Conservation (phyloP, 1,140 invertebrate genomes). For the Temnothorax longispinosus region DNA sequence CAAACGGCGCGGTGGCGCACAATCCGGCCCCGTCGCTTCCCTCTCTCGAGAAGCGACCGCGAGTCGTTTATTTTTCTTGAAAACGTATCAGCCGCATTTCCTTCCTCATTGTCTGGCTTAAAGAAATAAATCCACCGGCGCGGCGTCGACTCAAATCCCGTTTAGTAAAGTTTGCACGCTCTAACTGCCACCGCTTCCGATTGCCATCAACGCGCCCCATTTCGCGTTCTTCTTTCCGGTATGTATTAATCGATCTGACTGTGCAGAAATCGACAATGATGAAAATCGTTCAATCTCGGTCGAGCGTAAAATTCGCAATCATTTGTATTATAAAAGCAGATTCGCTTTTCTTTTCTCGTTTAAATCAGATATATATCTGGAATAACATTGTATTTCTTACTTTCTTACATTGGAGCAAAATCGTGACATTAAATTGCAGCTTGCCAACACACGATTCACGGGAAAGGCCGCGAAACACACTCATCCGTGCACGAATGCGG, state of each 20-base stretch:
- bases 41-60: slow-evolving; percentile 42
- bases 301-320: background rate
- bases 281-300: background rate
- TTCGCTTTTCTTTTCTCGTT: background rate
- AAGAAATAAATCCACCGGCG: slow-evolving; percentile 78
- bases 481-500: background rate
- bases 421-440: background rate
- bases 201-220: background rate
- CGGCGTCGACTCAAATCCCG: slow-evolving; percentile 22
- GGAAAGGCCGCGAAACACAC: background rate
- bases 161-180: slow-evolving; percentile 5
- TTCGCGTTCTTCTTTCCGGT: background rate
- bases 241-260: background rate
- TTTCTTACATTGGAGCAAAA: background rate
- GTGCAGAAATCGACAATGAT: background rate
- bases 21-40: slow-evolving; percentile 60
- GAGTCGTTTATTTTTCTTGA: slow-evolving; percentile 80
- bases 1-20: slow-evolving; percentile 61
- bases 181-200: slow-evolving; percentile 20
- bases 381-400: too few species aligned
- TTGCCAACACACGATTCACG: background rate
- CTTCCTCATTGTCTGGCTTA: slow-evolving; percentile 79
- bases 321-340: background rate
- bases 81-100: slow-evolving; percentile 79
- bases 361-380: too few species aligned